These are phyloP conservation scores for Tolypeutes matacus DNA, from an alignment of 2,797 vertebrate genomes.

Conservation along the genomic window DNA sequence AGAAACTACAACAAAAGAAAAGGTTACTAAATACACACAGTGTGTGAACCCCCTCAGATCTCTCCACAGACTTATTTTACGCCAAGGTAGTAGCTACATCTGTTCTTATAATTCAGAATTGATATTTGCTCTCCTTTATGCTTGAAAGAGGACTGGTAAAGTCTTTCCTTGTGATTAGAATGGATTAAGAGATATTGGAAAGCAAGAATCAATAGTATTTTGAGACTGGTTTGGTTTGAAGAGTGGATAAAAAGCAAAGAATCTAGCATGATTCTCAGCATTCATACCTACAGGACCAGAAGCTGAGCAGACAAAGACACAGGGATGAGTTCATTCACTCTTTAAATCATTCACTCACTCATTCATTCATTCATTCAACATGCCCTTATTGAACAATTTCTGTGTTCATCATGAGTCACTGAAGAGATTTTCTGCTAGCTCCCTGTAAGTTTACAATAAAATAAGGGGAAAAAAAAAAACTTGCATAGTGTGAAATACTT, in stretches of 20 bases:
- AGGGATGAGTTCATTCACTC: background rate
- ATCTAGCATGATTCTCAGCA: background rate
- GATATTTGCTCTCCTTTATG: background rate
- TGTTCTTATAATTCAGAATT: background rate
- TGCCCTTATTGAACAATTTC: background rate
- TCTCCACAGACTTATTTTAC: background rate
- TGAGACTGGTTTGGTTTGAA: background rate
- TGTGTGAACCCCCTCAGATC: background rate
- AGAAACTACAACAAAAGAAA: background rate
- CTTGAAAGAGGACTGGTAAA: background rate
- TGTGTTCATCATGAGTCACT: background rate
- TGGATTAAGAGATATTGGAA: background rate
- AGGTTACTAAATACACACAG: background rate
- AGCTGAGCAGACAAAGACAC: background rate
- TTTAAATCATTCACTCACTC: background rate
- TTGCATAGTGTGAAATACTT: background rate
- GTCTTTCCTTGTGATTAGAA: background rate
- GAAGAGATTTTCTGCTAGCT: background rate
- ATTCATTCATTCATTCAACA: slow-evolving; percentile 8
- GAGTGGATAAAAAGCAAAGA: background rate
- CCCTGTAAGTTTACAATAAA: background rate
- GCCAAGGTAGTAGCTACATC: background rate
- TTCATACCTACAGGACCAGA: background rate
- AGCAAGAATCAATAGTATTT: background rate
- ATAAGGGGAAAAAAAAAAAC: background rate